phyloP scores from a whole-genome alignment of 2,888 invertebrate genomes.

The Panzeria rudis region DNA sequence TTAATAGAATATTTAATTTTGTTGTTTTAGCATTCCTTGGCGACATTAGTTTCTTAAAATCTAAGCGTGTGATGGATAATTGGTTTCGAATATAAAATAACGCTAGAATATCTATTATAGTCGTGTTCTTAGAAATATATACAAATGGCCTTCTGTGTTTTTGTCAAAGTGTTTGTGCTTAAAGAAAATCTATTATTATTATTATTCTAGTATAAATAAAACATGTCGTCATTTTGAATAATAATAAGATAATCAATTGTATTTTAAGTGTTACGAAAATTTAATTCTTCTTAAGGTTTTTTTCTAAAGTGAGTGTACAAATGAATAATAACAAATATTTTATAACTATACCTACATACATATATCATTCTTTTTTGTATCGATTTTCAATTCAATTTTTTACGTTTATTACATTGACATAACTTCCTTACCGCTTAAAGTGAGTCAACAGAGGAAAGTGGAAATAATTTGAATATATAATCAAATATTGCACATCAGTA shows the following conservation, averaged over 20 bases:
- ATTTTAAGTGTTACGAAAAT: slow-evolving; percentile 58
- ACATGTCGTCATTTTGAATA: slow-evolving; percentile 15
- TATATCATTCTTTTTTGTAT: slow-evolving; percentile 5
- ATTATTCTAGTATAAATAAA: slow-evolving; percentile 18
- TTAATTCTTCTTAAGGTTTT: background rate
- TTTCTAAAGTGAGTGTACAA: background rate
- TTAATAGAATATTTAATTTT: slow-evolving; percentile 8
- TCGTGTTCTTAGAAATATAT: background rate
- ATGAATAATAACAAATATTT: slow-evolving; percentile 28
- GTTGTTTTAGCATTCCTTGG: background rate
- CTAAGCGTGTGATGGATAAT: background rate
- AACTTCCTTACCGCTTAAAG: slow-evolving; percentile 4
- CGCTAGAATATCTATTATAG: background rate
- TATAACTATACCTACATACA: background rate
- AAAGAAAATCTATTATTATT: slow-evolving; percentile 20
- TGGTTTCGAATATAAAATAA: slow-evolving; percentile 5
- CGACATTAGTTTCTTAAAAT: background rate
- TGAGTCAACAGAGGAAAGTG: background rate
- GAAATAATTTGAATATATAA: slow-evolving; percentile 25
- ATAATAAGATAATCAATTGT: slow-evolving; percentile 45
- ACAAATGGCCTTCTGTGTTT: background rate
- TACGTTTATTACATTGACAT: background rate
- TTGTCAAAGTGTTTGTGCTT: slow-evolving; percentile 18
- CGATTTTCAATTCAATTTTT: slow-evolving; percentile 22
- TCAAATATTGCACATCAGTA: background rate